Evolutionary conservation across 2,113 vertebrate genomes (phyloP).

Genomic region (Zosterops hypoxanthus): DNA sequence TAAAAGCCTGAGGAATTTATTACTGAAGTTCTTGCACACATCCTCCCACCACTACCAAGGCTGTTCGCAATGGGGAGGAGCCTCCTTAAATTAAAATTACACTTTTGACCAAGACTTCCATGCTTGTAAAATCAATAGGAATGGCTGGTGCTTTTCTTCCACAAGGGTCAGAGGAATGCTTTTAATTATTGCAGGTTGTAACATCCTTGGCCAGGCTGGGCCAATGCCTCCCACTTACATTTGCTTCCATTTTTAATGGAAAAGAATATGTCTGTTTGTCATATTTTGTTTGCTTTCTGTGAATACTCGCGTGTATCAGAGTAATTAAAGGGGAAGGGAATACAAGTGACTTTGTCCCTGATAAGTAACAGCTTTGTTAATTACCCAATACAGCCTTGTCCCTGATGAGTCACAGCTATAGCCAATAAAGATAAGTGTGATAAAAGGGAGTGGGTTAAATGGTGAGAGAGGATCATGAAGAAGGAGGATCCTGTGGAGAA

Average conservation of each 20-base stretch:
- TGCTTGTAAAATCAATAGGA: background rate
- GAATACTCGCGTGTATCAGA: background rate
- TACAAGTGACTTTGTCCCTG: too few species aligned
- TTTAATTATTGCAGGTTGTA: background rate
- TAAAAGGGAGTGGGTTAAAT: too few species aligned
- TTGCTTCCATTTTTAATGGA: background rate
- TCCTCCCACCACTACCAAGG: background rate
- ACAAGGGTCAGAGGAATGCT: background rate
- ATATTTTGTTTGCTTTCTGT: background rate
- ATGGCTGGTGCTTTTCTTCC: background rate
- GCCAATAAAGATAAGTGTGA: too few species aligned
- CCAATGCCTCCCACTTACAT: background rate
- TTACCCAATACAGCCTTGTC: too few species aligned
- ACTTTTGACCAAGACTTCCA: background rate
- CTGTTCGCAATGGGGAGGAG: accelerated
- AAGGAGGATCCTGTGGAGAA: too few species aligned
- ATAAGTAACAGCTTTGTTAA: too few species aligned
- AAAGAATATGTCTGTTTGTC: background rate
- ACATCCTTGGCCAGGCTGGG: background rate
- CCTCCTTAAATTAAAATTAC: background rate
- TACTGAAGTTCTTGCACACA: background rate
- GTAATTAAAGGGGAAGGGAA: background rate
- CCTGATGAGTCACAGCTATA: too few species aligned
- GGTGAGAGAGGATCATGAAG: too few species aligned
- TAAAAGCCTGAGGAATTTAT: background rate